Base-by-base conservation (phyloP, 2,797 vertebrate species). In the Mormyrops boulengeri region DNA sequence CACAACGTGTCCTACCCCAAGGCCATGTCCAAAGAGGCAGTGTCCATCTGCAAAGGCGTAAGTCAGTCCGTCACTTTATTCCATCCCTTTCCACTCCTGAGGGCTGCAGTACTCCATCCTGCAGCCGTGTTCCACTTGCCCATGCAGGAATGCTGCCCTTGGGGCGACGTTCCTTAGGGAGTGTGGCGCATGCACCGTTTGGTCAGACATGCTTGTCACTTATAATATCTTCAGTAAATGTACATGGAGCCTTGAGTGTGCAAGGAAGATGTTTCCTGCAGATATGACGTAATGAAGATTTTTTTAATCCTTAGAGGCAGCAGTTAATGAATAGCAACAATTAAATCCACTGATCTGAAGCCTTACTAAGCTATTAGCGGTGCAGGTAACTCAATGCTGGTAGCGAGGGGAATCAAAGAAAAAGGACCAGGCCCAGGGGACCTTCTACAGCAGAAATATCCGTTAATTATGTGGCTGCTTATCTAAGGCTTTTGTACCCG, bases 11-110 rank as follows among this genome's bases (percentile, higher is more conserved):
- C 98, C 89, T 99, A 99, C 92, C 97, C 98, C 44, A 99, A 99
- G 93, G 97, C 98, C 11, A 94, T 99, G 96, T 97, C 98, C 88
- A 99, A 99, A 95, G 98, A 99, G 94, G 97, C 98, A 0, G 98
- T 99, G 89, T 98, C 97, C 94, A 99, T 99, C 95, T 99, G 98
- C 96, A 99, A 99, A 91, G 98, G 98, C 92, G 98, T 99, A 89
- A 97, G 97, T 96, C 1, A n/a, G 8, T 73, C 12, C 9, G 30
- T 17, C 66, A 17, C 66, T 17, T 73, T 73, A 19, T 41, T 41
- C 38, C 41, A 80, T 9, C 19, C 41, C 73, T n/a, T 8, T 41
- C 5, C 73, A 8, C 17, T 44, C 38, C 73, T 17, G 34, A 38
- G 38, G 73, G 73, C 6, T 44, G 17, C 17, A 0, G 7, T 1